These are phyloP conservation scores for Temnothorax nylanderi DNA, from an alignment of 1,140 invertebrate genomes.

Conservation along the genomic window DNA sequence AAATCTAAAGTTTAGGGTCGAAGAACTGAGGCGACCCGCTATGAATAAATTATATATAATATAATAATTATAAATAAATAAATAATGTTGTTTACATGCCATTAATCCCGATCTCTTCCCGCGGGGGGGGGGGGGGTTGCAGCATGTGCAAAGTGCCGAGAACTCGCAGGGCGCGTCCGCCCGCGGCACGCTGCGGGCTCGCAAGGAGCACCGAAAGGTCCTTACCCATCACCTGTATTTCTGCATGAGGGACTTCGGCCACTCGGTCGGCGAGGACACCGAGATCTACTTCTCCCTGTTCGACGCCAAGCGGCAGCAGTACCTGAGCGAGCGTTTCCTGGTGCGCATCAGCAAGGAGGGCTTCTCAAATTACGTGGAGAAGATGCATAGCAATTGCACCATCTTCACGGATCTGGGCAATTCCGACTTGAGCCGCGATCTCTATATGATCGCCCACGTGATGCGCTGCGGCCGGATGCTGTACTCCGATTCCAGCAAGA, in stretches of 20 bases:
- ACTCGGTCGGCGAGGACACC: slow-evolving; percentile 94
- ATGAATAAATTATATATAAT: too few relatives aligned
- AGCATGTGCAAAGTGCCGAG: slow-evolving; percentile 93
- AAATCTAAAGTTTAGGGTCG: not conserved
- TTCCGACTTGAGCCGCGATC: slow-evolving; percentile 92
- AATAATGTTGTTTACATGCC: not conserved
- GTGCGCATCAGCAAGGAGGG: slow-evolving; percentile 95
- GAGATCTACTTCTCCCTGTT: slow-evolving; percentile 96
- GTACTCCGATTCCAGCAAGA: slow-evolving; percentile 92
- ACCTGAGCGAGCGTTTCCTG: slow-evolving; percentile 94
- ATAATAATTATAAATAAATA: not conserved
- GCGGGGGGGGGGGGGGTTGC: slow-evolving; percentile 59
- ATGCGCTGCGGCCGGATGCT: slow-evolving; percentile 95
- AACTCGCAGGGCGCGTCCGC: slow-evolving; percentile 92
- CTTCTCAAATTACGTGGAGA: slow-evolving; percentile 95
- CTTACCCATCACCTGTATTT: slow-evolving; percentile 94
- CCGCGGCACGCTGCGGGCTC: slow-evolving; percentile 89
- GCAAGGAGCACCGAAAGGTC: slow-evolving; percentile 89
- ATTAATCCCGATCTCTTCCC: not conserved
- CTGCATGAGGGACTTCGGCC: slow-evolving; percentile 95
- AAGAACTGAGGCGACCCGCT: not conserved
- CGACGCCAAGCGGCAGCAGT: slow-evolving; percentile 90
- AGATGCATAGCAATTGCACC: slow-evolving; percentile 94
- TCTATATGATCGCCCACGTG: slow-evolving; percentile 95
- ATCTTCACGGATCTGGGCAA: slow-evolving; percentile 95